phyloP scores from a whole-genome alignment of 1,140 invertebrate genomes.

The Conus ventricosus region DNA sequence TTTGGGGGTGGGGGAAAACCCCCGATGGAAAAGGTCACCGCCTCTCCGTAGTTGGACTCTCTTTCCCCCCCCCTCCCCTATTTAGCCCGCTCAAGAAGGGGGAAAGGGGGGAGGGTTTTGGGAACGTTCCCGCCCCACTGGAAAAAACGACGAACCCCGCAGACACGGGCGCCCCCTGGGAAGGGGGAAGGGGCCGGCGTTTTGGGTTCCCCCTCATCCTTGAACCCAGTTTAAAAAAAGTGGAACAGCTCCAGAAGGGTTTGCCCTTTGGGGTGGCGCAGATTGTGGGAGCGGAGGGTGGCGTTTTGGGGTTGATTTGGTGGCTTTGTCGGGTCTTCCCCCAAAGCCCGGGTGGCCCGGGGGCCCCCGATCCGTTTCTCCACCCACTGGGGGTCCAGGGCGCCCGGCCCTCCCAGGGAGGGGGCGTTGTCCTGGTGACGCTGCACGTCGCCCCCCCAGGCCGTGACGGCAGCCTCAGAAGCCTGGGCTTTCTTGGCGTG shows the following conservation, averaged over 20 bases:
- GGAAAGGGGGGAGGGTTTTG: neutral
- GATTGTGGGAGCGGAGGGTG: conserved; percentile 66
- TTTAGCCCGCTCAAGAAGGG: neutral
- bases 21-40: neutral
- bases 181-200: neutral
- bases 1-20: neutral
- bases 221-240: conserved; percentile 53
- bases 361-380: conserved; percentile 53
- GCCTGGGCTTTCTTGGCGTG: conserved; percentile 16
- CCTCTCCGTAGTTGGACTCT: neutral
- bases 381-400: conserved; percentile 17
- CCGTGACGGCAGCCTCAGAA: conserved; percentile 27
- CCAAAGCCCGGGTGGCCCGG: conserved; percentile 31
- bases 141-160: neutral
- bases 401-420: neutral
- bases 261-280: conserved; percentile 43
- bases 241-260: conserved; percentile 62
- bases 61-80: neutral
- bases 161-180: neutral
- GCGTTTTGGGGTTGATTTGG: conserved; percentile 64
- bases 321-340: neutral
- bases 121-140: neutral
- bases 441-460: conserved; percentile 28
- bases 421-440: neutral
- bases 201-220: conserved; percentile 41